These are phyloP conservation scores for Siderastrea radians DNA, from an alignment of 92 coral and sea anemone species.

Conservation along the genomic window DNA sequence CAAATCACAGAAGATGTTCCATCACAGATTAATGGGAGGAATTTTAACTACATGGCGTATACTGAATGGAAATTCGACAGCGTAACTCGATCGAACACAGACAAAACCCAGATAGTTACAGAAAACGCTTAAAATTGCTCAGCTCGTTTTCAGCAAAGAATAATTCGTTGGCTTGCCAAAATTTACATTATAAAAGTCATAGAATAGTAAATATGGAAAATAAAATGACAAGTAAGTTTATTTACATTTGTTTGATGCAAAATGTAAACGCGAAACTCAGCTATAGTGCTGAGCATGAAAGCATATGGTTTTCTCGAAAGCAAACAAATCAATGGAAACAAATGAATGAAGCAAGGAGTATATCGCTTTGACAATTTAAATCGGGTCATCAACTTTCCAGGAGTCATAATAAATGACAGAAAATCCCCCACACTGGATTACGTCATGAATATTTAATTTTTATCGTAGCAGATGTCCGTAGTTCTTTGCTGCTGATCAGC, in stretches of 20 bases:
- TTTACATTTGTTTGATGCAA: constrained; percentile 17
- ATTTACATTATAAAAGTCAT: constrained; percentile 13
- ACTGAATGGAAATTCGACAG: background rate
- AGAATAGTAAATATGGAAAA: background rate
- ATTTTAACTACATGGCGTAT: background rate
- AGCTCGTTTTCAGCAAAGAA: background rate
- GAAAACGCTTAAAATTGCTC: background rate
- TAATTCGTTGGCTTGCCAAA: background rate
- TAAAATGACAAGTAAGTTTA: background rate
- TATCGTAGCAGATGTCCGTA: constrained; percentile 43
- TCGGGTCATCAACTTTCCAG: background rate
- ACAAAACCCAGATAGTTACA: background rate
- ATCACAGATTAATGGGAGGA: background rate
- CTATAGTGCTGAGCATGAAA: background rate
- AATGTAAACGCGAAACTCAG: background rate
- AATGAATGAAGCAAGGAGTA: background rate
- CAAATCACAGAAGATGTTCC: background rate
- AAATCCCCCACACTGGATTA: constrained; percentile 25
- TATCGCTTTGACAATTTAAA: constrained; percentile 25
- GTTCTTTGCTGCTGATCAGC: constrained; percentile 33
- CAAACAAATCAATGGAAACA: constrained; percentile 3
- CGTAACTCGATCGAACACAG: background rate
- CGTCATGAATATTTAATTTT: constrained; percentile 64
- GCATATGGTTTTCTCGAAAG: background rate
- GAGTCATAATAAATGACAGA: constrained; percentile 37